phyloP scores from a whole-genome alignment of 2,888 invertebrate genomes.

The Hipparchia semele region DNA sequence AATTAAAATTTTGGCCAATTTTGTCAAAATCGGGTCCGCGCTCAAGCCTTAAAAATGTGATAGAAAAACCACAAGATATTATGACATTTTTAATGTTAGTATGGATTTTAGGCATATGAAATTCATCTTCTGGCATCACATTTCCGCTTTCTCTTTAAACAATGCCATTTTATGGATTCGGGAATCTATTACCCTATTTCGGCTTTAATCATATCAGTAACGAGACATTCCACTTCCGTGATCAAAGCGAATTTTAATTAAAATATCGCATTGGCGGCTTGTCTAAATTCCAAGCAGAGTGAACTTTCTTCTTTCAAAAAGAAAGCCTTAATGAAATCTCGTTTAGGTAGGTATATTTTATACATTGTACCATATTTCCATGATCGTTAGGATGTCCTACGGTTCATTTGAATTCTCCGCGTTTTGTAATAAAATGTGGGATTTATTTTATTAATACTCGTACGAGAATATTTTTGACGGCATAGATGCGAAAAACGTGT shows the following conservation, averaged over 20 bases:
- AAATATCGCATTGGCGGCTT: slow-evolving; percentile 74
- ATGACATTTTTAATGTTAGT: no score
- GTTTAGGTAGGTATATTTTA: slow-evolving; percentile 46
- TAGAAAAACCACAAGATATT: no score
- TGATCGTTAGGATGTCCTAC: slow-evolving; percentile 24
- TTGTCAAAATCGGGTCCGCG: no score
- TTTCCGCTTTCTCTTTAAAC: background rate
- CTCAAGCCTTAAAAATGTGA: no score
- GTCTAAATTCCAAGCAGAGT: slow-evolving; percentile 72
- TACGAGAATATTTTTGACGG: slow-evolving; percentile 6
- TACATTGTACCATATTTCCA: slow-evolving; percentile 26
- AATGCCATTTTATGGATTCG: background rate
- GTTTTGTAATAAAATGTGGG: slow-evolving; percentile 49
- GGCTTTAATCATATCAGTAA: slow-evolving; percentile 71
- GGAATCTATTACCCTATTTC: slow-evolving; percentile 60
- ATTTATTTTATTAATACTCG: slow-evolving; percentile 12
- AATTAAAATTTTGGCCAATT: no score
- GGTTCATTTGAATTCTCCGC: slow-evolving; percentile 22
- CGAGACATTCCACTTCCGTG: slow-evolving; percentile 73
- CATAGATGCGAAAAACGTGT: slow-evolving; percentile 15
- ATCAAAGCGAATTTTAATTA: slow-evolving; percentile 79
- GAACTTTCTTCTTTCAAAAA: slow-evolving; percentile 60
- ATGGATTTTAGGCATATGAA: no score
- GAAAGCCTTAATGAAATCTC: slow-evolving; percentile 68
- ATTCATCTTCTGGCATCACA: background rate